Evolutionary conservation across 2,888 invertebrate genomes (phyloP).

Genomic region (Empis stercorea): DNA sequence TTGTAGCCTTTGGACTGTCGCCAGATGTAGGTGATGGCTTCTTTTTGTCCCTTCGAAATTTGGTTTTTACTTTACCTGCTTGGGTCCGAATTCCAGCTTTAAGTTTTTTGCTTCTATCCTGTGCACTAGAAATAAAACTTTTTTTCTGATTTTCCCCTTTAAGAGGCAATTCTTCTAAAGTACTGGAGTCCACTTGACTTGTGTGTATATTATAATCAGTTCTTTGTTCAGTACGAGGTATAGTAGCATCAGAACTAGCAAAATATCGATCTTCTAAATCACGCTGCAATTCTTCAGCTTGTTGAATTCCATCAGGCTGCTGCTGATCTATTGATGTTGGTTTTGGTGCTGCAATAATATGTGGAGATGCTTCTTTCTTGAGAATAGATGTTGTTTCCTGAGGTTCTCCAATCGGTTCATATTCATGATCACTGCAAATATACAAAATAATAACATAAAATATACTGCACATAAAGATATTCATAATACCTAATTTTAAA

Average conservation of each 20-base stretch:
- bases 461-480: too few relatives aligned
- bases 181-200: constrained; percentile 54
- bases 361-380: constrained; percentile 18
- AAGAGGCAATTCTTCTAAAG: constrained; percentile 48
- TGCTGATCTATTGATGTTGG: constrained; percentile 21
- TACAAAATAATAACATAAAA: constrained; percentile 12
- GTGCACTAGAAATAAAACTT: constrained; percentile 38
- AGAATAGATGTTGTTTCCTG: constrained; percentile 15
- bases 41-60: constrained; percentile 47
- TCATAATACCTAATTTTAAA: too few relatives aligned
- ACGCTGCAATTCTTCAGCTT: constrained; percentile 44
- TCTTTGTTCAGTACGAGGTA: constrained; percentile 42
- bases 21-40: constrained; percentile 24
- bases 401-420: constrained; percentile 75
- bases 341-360: constrained; percentile 3
- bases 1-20: constrained; percentile 27
- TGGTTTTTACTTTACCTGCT: constrained; percentile 58
- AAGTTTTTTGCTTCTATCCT: constrained; percentile 41
- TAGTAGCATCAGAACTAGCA: constrained; percentile 42
- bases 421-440: constrained; percentile 83
- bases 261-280: constrained; percentile 52
- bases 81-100: constrained; percentile 55
- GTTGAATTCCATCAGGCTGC: constrained; percentile 39
- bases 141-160: constrained; percentile 45
- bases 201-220: constrained; percentile 54